Evolutionary conservation across 2,113 vertebrate genomes (phyloP).

Genomic region (Labeo rohita): DNA sequence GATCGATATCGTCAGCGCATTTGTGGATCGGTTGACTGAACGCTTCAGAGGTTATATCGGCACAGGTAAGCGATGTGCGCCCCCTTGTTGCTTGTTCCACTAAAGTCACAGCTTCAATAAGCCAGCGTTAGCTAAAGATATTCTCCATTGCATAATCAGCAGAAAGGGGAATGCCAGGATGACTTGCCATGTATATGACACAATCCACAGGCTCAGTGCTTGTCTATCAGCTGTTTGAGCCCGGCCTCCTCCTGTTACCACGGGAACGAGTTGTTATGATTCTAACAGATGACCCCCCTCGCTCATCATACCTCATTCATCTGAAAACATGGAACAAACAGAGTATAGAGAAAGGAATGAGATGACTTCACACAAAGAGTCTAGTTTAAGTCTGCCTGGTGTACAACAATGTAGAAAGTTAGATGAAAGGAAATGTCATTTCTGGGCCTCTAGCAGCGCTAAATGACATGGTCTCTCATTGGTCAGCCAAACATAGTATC

Average conservation of each 20-base stretch:
- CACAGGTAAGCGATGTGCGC: slow-evolving; percentile 82
- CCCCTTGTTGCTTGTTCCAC: neutral
- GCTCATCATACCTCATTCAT: slow-evolving; percentile 26
- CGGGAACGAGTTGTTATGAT: slow-evolving; percentile 49
- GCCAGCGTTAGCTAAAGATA: neutral
- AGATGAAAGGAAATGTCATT: neutral
- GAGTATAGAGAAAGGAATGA: neutral
- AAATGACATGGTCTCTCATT: neutral
- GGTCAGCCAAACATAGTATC: neutral
- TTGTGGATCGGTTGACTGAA: slow-evolving; percentile 85
- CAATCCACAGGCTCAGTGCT: slow-evolving; percentile 21
- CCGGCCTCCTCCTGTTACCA: slow-evolving; percentile 39
- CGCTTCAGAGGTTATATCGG: slow-evolving; percentile 87
- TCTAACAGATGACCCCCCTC: slow-evolving; percentile 36
- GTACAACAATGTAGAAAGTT: neutral
- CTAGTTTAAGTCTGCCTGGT: neutral
- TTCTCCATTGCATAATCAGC: neutral
- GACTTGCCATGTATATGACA: slow-evolving; percentile 23
- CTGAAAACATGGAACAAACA: slow-evolving; percentile 21
- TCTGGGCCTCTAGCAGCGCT: neutral
- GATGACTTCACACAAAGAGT: slow-evolving; percentile 27
- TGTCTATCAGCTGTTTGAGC: slow-evolving; percentile 45
- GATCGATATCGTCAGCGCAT: slow-evolving; percentile 88
- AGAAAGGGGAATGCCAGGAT: slow-evolving; percentile 46
- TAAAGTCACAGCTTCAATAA: neutral